Percentiles rank a stretch among this genome's conserved stretches.
phyloP scores from a whole-genome alignment of 2,797 vertebrate genomes.

The Graptemys geographica region DNA sequence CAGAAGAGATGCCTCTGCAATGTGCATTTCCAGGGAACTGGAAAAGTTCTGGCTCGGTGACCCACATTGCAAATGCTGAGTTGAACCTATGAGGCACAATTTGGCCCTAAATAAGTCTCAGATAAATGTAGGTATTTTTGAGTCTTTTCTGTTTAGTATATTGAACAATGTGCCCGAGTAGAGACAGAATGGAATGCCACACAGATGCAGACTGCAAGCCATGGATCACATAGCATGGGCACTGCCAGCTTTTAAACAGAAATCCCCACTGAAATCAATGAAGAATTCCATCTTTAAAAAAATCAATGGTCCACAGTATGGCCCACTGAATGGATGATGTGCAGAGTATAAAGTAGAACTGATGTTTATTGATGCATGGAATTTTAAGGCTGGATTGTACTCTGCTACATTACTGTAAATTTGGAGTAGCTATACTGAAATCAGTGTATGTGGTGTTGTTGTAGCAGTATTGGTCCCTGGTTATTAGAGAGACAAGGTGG shows the following conservation, averaged over 20 bases:
- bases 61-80: neutral
- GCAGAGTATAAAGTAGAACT: neutral
- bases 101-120: neutral
- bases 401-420: neutral
- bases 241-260: neutral
- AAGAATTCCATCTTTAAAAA: neutral
- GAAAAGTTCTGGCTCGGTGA: neutral
- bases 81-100: neutral
- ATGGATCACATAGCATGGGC: constrained; percentile 1
- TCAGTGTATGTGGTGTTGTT: neutral
- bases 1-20: neutral
- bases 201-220: constrained; percentile 3
- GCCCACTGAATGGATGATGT: neutral
- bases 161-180: neutral
- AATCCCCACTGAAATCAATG: constrained; percentile 10
- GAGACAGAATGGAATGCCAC: neutral
- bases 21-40: rapidly evolving
- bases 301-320: neutral
- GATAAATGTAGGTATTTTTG: neutral
- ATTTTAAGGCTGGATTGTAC: neutral
- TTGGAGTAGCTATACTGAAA: neutral
- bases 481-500: neutral
- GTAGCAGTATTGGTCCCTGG: neutral
- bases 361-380: neutral
- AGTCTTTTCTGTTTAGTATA: rapidly evolving